Evolutionary conservation across 2,888 invertebrate genomes (phyloP), one percentile per base, ranked within the genome.

Genomic region (Meandrusa payeni): DNA sequence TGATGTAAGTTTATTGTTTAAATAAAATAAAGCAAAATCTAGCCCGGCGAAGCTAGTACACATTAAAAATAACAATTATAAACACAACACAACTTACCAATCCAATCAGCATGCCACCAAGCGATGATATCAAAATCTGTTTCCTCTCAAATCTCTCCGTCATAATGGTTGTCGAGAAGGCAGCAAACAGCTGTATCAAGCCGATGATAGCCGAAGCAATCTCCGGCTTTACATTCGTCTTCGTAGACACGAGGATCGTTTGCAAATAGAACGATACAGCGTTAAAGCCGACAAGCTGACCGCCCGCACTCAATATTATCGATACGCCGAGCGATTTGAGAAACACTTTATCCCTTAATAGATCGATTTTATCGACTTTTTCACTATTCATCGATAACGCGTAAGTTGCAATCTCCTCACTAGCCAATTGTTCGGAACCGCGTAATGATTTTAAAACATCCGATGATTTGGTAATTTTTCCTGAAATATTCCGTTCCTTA

Each of bases 401-500:
- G 44, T 70, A 77, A 37, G 65, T 64, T 42, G 69, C 69, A 0
- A 77, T 33, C 41, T 76, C 76, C 29, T 74, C 72, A 2, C 56
- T 51, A 0, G 74, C 76, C 31, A 51, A 12, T 3, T 43, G 26
- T 31, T 76, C 71, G 1, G 74, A 64, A 2, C 67, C 69, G 7
- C 75, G 59, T 1, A 75, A 61, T 31, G 57, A 60, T 19, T 54
- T 69, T 0, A 78, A 48, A 0, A 69, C 61, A 41, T 64, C 55
- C 2, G 62, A 11, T 0, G 75, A 59, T 48, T 77, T 69, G 2
- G 57, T 48, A 22, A 51, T 66, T 26, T 58, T 56, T 7, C 71
- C 77, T 76, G 56, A 3, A 42, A 59, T 15, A 3, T 15, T 15
- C n/a, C n/a, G n/a, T n/a, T n/a, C n/a, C n/a, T n/a, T n/a, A n/a